These are phyloP conservation scores for Apis cerana DNA, from an alignment of 1,140 invertebrate genomes.

Conservation along the genomic window DNA sequence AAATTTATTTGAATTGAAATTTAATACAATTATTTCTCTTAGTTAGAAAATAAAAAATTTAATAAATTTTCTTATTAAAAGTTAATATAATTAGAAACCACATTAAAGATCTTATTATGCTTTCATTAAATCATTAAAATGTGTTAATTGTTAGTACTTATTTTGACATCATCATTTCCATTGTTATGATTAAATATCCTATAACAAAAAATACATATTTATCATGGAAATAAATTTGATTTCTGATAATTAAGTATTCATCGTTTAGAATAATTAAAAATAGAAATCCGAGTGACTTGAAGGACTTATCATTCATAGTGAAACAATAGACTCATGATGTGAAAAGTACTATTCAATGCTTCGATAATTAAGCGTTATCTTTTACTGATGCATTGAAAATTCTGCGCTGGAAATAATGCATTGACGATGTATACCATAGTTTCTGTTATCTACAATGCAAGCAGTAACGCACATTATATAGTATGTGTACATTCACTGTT, in stretches of 20 bases:
- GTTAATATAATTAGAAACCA: neutral
- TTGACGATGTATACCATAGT: neutral
- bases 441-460: neutral
- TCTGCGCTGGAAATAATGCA: neutral
- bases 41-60: neutral
- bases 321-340: neutral
- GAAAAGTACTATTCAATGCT: neutral
- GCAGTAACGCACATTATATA: neutral
- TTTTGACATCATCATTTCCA: slow-evolving; percentile 21
- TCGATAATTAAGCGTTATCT: slow-evolving; percentile 1
- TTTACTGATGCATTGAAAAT: neutral
- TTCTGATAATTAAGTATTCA: neutral
- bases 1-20: neutral
- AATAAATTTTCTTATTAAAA: neutral
- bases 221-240: neutral
- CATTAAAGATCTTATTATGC: neutral
- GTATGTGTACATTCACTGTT: neutral
- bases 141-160: too few relatives aligned
- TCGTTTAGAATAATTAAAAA: neutral
- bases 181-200: slow-evolving; percentile 16
- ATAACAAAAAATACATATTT: neutral
- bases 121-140: neutral
- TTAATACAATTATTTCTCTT: neutral
- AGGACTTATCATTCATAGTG: too few relatives aligned
- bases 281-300: neutral